Percentiles rank a stretch among this genome's conserved stretches.
Conservation (phyloP, 2,113 vertebrate species). For the Leptocoma aspasia region DNA sequence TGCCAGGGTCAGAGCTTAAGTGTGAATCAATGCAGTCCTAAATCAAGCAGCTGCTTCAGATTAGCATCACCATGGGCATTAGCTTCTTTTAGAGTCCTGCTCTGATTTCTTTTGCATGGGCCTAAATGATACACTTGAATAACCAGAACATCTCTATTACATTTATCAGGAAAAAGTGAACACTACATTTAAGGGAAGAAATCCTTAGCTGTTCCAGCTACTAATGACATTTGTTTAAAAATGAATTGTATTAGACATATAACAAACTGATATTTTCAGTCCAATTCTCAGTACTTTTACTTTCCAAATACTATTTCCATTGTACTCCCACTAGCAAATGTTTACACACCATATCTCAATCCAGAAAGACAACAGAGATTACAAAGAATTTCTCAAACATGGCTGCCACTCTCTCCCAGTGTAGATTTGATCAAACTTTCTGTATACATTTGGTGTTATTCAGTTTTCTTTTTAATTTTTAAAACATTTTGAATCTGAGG, state of each 20-base stretch:
- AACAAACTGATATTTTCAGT: not conserved
- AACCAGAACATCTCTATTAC: not conserved
- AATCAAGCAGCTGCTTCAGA: not conserved
- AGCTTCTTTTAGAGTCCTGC: not conserved
- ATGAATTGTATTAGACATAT: not conserved
- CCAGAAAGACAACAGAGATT: not conserved
- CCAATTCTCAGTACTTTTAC: not conserved
- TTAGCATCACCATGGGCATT: not conserved
- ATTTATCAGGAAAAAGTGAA: not conserved
- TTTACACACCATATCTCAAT: not conserved
- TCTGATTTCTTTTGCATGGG: not conserved
- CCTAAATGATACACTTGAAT: not conserved
- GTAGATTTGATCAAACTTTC: not conserved
- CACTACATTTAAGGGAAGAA: not conserved
- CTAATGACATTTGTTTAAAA: not conserved
- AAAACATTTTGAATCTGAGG: not conserved
- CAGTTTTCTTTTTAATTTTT: not conserved
- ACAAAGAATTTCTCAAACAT: not conserved
- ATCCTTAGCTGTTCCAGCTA: not conserved
- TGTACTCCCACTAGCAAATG: not conserved
- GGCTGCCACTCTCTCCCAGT: not conserved
- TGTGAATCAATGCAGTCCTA: not conserved
- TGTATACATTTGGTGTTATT: not conserved
- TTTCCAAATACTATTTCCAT: not conserved
- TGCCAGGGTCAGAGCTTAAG: not conserved